Evolutionary conservation across 2,888 invertebrate genomes (phyloP).

Genomic region (Gisinianus flammeolus): DNA sequence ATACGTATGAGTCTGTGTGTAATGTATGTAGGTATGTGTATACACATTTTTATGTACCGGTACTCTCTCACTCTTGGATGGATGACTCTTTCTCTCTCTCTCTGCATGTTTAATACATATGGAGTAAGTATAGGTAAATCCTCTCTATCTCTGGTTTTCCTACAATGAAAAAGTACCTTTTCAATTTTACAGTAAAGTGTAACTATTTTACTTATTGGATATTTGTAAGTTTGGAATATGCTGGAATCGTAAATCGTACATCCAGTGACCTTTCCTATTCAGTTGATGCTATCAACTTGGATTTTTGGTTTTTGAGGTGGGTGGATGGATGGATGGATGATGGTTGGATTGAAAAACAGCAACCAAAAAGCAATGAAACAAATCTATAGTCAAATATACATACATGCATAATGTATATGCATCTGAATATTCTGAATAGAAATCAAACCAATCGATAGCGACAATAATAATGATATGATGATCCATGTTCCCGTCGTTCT

Average conservation of each 20-base stretch:
- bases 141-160: not conserved
- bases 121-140: not conserved
- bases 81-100: too few species aligned
- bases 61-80: too few species aligned
- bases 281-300: conserved; percentile 36
- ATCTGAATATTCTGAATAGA: not conserved
- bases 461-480: too few species aligned
- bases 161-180: conserved; percentile 4
- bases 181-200: conserved; percentile 18
- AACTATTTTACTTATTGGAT: conserved; percentile 5
- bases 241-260: not conserved
- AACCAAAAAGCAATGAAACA: not conserved
- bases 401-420: not conserved
- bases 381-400: not conserved
- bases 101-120: too few species aligned
- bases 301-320: conserved; percentile 15
- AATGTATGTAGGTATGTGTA: too few species aligned
- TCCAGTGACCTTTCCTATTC: conserved; percentile 39
- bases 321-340: too few species aligned
- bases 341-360: not conserved
- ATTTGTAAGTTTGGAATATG: not conserved
- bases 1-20: too few species aligned
- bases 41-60: too few species aligned
- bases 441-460: conserved; percentile 7
- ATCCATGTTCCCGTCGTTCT: too few species aligned